Percentiles rank a stretch among this genome's conserved stretches.
These are phyloP conservation scores for Tachina lurida DNA, from an alignment of 2,888 invertebrate species.

Conservation along the genomic window DNA sequence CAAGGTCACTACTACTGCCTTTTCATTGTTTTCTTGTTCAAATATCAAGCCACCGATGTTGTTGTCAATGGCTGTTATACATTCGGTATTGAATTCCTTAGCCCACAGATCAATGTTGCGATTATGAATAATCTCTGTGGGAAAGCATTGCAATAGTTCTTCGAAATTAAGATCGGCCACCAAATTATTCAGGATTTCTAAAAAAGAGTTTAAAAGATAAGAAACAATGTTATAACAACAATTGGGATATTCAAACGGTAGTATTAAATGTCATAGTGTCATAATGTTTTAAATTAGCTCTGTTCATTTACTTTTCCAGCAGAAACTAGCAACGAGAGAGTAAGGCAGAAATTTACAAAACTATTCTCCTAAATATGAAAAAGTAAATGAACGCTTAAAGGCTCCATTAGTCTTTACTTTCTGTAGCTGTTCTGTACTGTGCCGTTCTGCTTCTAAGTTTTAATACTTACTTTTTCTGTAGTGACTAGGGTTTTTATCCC, in stretches of 20 bases:
- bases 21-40: constrained; percentile 52
- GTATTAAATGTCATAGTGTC: too few relatives aligned
- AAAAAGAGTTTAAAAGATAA: not conserved
- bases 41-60: constrained; percentile 74
- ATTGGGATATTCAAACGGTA: not conserved
- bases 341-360: too few relatives aligned
- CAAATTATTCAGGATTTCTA: constrained; percentile 80
- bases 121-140: constrained; percentile 79
- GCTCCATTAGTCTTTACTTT: too few relatives aligned
- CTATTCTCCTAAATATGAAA: too few relatives aligned
- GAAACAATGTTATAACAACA: not conserved
- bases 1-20: not conserved
- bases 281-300: too few relatives aligned
- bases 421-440: too few relatives aligned
- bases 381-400: too few relatives aligned
- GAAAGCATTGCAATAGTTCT: constrained; percentile 81
- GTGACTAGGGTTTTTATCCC: too few relatives aligned
- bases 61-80: constrained; percentile 76
- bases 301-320: too few relatives aligned
- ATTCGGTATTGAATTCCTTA: constrained; percentile 77
- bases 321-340: too few relatives aligned
- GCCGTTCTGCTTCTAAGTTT: too few relatives aligned
- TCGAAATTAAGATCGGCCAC: constrained; percentile 80
- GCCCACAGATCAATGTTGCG: constrained; percentile 75
- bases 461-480: too few relatives aligned